Evolutionary conservation across 2,888 invertebrate genomes (phyloP).

Genomic region (Agrochola lota): DNA sequence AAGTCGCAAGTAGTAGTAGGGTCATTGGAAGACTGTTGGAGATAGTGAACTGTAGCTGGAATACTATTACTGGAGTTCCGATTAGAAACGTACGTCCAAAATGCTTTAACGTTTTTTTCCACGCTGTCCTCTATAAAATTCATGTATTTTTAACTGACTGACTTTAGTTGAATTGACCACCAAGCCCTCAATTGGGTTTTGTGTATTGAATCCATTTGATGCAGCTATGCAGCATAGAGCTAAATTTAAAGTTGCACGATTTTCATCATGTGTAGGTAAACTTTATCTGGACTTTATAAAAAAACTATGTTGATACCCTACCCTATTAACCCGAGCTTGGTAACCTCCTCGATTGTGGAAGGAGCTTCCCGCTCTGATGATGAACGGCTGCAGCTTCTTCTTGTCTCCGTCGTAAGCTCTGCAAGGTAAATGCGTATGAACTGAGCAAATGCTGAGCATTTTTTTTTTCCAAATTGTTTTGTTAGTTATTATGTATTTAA

Average conservation of each 20-base stretch:
- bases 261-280: neutral
- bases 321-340: slow-evolving; percentile 86
- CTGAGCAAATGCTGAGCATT: too few relatives aligned
- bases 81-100: too few relatives aligned
- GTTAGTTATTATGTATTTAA: too few relatives aligned
- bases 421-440: slow-evolving; percentile 18
- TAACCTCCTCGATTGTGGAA: slow-evolving; percentile 87
- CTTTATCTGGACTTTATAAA: neutral
- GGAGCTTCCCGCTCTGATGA: slow-evolving; percentile 85
- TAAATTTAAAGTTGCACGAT: neutral
- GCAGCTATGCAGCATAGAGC: neutral
- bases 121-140: too few relatives aligned
- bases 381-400: slow-evolving; percentile 79
- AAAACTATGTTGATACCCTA: slow-evolving; percentile 44
- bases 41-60: too few relatives aligned
- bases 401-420: slow-evolving; percentile 81
- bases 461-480: too few relatives aligned
- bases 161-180: neutral
- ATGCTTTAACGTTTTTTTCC: too few relatives aligned
- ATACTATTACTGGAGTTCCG: too few relatives aligned
- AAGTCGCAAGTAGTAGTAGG: too few relatives aligned
- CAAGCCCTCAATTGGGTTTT: neutral
- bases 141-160: too few relatives aligned
- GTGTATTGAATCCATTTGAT: neutral
- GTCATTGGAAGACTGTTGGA: too few relatives aligned